Base-by-base conservation (phyloP, 2,113 vertebrate species). In the Poeciliopsis prolifica region DNA sequence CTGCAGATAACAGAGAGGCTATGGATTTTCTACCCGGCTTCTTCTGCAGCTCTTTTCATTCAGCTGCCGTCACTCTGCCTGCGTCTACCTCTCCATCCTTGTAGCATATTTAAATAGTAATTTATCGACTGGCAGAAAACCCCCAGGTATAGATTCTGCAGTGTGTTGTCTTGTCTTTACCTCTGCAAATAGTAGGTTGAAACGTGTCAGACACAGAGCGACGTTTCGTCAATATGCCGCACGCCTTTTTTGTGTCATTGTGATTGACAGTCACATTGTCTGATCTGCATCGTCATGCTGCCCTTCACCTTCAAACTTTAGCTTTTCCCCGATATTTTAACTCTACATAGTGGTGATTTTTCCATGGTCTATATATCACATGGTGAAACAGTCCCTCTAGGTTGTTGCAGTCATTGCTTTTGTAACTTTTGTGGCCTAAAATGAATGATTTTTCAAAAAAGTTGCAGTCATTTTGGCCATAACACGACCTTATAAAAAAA, bases 1-100 rank as follows among this genome's bases (percentile, higher is more conserved):
- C 80, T 88, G 70, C 82, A 80, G 89, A 90, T 92, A 91, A 91
- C 86, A 90, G 91, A 51, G 77, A 83, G 79, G 63, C 80, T 88
- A 89, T 92, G 89, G 92, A 92, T 92, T 92, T 91, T 92, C 88
- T 82, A 89, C 63, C 79, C 24, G 86, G 80, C 82, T 75, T 84
- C 44, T 10, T 80, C 81, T 81, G 78, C 83, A 68, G 83, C 75
- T 79, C 79, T 82, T 75, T 73, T 72, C 51, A 68, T 78, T 83
- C 77, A 67, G 29, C 42, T 58, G 35, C 77, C 70, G 31, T 79
- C 78, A 48, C 64, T 80, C 74, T 69, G 67, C 83, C 83, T 77
- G 37, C 79, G 69, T 77, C 65, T 83, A 70, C 75, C 66, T 69
- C 60, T 68, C 65, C 61, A 14, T 66, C 74, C 78, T 67, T 79